Base-by-base conservation (phyloP, 1,140 invertebrate genomes). In the Chrysomallon squamiferum region DNA sequence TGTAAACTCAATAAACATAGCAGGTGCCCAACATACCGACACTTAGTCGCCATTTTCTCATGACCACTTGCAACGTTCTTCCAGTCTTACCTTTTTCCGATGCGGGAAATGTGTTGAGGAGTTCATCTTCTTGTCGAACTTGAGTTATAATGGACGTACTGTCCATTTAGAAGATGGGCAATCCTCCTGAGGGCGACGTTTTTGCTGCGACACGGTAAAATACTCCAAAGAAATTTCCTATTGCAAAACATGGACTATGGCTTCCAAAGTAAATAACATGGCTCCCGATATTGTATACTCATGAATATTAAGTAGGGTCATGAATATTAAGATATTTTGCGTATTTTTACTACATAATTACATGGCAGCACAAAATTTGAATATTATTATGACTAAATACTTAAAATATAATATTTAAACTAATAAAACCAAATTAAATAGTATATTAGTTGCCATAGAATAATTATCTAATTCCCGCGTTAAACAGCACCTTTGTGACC, bases 61-160 rank as follows among this genome's bases (percentile, higher is more conserved):
- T 59, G 65, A 69, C 71, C 65, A 66, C 72, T 74, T 68, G 69
- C 52, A 66, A 65, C 52, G 54, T 57, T 58, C 58, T 54, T 45
- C 27, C 11, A 22, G 33, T 73, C 90, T 90, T 91, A 95, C 94
- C 93, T 93, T 94, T 95, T 87, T 95, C 93, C 73, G 78, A 78
- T 87, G 91, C 90, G 86, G 91, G 89, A 89, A 92, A 92, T 89
- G 90, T 94, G 88, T 93, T 94, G 87, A 94, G 90, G 89, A 93
- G 92, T 89, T 96, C 94, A 90, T 96, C 94, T 92, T 96, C 94
- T 88, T 93, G 91, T 88, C 92, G 93, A 89, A 95, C 94, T 91
- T 96, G 94, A 88, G 94, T 95, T 88, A 96, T 96, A 90, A 97
- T 96, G 91, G 94, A 96, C 92, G 94, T 93, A 91, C 93, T 93